Conservation (phyloP, 1,140 invertebrate genomes). For the Euwallacea similis region DNA sequence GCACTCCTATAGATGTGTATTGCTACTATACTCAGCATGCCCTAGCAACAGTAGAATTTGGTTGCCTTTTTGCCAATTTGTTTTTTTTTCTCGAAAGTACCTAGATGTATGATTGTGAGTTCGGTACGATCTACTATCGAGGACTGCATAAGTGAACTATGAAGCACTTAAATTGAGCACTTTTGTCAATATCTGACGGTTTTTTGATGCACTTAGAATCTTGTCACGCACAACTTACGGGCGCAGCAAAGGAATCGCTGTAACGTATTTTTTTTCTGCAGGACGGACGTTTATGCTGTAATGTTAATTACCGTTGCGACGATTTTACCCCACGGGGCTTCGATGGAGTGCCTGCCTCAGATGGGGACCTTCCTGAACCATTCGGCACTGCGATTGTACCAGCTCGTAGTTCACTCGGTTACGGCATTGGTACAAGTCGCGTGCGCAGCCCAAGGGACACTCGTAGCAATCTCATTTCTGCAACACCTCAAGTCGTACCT, state of each 20-base stretch:
- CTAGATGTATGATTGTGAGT: too few relatives aligned
- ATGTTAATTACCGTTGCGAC: constrained; percentile 64
- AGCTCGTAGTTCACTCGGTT: constrained; percentile 16
- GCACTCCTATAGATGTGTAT: constrained; percentile 42
- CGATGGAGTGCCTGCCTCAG: constrained; percentile 48
- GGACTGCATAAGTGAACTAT: too few relatives aligned
- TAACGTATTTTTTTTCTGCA: constrained; percentile 46
- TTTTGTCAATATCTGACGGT: too few relatives aligned
- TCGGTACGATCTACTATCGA: too few relatives aligned
- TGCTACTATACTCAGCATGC: constrained; percentile 39
- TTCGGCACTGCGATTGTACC: constrained; percentile 5
- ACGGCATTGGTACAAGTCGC: background rate
- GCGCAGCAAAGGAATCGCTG: background rate
- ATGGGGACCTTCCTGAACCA: constrained; percentile 21
- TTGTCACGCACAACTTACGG: constrained; percentile 15
- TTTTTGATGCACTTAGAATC: constrained; percentile 10
- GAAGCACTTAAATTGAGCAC: too few relatives aligned
- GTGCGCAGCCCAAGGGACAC: constrained; percentile 13
- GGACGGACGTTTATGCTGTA: constrained; percentile 65
- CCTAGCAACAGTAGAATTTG: constrained; percentile 10
- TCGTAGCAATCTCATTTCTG: constrained; percentile 15
- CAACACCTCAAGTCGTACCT: constrained; percentile 35
- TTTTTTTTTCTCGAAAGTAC: background rate
- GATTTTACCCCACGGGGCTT: constrained; percentile 52
- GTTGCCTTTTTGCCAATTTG: constrained; percentile 24